Evolutionary conservation across 1,140 invertebrate species (phyloP), one percentile per base, ranked within the genome.

Genomic region (Leptinotarsa lineolata): DNA sequence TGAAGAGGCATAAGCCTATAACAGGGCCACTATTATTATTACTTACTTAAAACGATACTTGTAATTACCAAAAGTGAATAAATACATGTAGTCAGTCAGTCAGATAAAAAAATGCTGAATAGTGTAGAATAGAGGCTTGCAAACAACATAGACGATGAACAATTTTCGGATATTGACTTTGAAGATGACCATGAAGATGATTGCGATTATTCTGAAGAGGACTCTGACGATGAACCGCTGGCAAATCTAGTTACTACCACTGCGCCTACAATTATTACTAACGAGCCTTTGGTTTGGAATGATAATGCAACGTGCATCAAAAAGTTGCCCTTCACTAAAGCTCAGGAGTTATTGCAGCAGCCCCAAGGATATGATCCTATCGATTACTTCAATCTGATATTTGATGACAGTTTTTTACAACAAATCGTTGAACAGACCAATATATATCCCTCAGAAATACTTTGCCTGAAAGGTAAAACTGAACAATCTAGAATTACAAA

Each of bases 401-500:
- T 54, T 54, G 48, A n/a, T 54, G 13, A 54, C 30, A 30, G 30
- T 30, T 30, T 54, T 16, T 54, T 16, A 16, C 48, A 16, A 15
- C 15, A 16, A 4, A 54, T 54, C n/a, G n/a, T 54, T 13, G 13
- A 48, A n/a, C 13, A 48, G 46, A 48, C 13, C 46, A 48, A 48
- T 48, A 48, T 48, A 15, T 48, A 48, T 48, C 6, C 12, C 11
- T 13, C n/a, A 54, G 46, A 54, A 54, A 5, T 54, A 54, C 46
- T 54, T 4, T 54, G n/a, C n/a, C 4, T 54, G 48, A 12, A 54
- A 54, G 48, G 48, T 54, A 54, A 54, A 63, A 63, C 20, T n/a
- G 20, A 63, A 24, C 15, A 63, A 20, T 63, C 60, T 15, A 20
- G 60, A 63, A 63, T 63, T 63, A n/a, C 60, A 20, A n/a, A 20